These are phyloP conservation scores for Palythoa grandis DNA, from an alignment of 92 coral and sea anemone species.

Conservation along the genomic window DNA sequence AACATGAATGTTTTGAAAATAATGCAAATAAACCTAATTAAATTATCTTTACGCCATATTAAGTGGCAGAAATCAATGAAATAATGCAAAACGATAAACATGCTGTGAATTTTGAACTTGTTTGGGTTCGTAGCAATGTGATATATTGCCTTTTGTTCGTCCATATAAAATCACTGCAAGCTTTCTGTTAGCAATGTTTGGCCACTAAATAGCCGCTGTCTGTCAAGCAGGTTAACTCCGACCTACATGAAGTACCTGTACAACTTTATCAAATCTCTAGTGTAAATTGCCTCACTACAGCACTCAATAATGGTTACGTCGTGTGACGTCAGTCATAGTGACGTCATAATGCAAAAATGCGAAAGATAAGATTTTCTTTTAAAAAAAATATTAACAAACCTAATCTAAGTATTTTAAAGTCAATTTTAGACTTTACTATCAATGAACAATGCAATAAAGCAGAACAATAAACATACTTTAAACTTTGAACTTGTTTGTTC, in stretches of 20 bases:
- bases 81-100: conserved; percentile 8
- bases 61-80: conserved; percentile 6
- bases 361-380: background rate
- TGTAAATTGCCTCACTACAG: background rate
- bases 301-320: conserved; percentile 14
- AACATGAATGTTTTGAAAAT: too few relatives aligned
- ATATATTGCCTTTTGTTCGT: conserved; percentile 1
- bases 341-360: conserved; percentile 12
- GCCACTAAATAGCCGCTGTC: conserved; percentile 16
- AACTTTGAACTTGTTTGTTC: background rate
- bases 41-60: conserved; percentile 4
- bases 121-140: conserved; percentile 13
- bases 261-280: conserved; percentile 12
- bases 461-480: conserved; percentile 7
- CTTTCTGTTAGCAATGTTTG: conserved; percentile 10
- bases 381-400: background rate
- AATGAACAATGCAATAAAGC: conserved; percentile 15
- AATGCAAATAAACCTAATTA: background rate
- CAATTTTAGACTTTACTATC: conserved; percentile 10
- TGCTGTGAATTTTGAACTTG: conserved; percentile 1
- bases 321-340: conserved; percentile 26
- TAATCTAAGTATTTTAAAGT: background rate
- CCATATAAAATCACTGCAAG: conserved; percentile 16
- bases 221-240: background rate
- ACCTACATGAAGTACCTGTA: conserved; percentile 12